Conservation (phyloP, 2,888 invertebrate species). For the Cheilosia vernalis region DNA sequence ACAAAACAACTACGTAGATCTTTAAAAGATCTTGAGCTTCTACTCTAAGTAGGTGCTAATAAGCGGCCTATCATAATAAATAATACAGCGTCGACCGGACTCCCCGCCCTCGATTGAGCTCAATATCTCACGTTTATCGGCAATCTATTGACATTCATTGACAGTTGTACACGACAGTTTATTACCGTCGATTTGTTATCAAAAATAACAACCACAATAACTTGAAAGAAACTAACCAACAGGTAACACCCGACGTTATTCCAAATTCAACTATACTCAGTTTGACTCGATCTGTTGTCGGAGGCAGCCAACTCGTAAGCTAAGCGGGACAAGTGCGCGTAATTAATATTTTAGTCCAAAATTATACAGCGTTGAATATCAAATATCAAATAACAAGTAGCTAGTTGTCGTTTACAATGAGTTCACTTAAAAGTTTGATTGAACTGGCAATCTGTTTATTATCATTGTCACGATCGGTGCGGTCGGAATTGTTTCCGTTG, state of each 20-base stretch:
- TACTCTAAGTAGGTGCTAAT: too few relatives aligned
- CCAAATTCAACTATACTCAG: slow-evolving; percentile 16
- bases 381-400: too few relatives aligned
- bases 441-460: slow-evolving; percentile 36
- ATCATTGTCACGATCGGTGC: slow-evolving; percentile 31
- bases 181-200: slow-evolving; percentile 2
- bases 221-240: background rate
- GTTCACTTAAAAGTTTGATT: slow-evolving; percentile 15
- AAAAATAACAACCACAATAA: background rate
- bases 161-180: background rate
- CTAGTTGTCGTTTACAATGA: slow-evolving; percentile 30
- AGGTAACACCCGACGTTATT: slow-evolving; percentile 14
- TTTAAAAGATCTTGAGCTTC: too few relatives aligned
- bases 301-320: slow-evolving; percentile 31
- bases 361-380: background rate
- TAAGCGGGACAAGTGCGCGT: background rate
- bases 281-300: slow-evolving; percentile 31
- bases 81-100: too few relatives aligned
- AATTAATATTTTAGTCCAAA: background rate
- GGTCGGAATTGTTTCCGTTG: slow-evolving; percentile 79
- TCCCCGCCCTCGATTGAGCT: background rate
- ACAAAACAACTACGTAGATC: too few relatives aligned
- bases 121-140: background rate
- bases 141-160: slow-evolving; percentile 3
- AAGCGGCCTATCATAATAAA: too few relatives aligned